A percentile compares a stretch with the other conserved stretches of the same genome.
Conservation (phyloP, 1,140 invertebrate genomes). For the Hermatobates lingyangjiaoensis region DNA sequence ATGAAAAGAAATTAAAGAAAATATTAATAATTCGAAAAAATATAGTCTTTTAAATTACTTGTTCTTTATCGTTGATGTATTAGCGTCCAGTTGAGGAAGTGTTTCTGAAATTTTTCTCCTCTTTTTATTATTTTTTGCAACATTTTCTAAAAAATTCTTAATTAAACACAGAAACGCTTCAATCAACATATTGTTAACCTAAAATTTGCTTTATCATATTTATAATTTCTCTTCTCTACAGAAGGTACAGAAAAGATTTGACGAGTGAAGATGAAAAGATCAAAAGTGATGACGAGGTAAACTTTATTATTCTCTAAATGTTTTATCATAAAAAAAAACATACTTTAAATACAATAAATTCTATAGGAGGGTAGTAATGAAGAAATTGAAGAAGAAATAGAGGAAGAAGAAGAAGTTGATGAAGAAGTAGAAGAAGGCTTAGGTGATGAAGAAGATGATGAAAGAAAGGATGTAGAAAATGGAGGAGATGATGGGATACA, state of each 20-base stretch:
- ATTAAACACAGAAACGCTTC: no score
- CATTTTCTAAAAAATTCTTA: no score
- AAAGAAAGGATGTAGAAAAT: background rate
- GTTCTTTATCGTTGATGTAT: no score
- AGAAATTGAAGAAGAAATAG: constrained; percentile 7
- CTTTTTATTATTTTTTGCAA: no score
- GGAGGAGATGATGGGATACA: background rate
- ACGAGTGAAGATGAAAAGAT: background rate
- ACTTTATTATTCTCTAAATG: background rate
- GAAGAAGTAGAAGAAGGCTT: constrained; percentile 10
- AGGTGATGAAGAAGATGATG: constrained; percentile 4
- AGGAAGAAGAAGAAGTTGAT: constrained; percentile 8
- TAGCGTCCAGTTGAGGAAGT: no score
- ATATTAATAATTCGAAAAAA: no score
- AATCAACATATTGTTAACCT: no score
- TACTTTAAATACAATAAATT: background rate
- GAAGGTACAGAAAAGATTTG: background rate
- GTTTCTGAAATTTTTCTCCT: no score
- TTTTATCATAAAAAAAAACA: background rate
- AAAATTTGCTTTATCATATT: background rate
- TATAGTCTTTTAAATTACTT: no score
- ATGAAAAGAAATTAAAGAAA: no score
- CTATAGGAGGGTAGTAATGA: background rate
- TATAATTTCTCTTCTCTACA: background rate
- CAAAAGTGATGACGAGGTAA: background rate